Percentiles rank a stretch among this genome's conserved stretches.
These are phyloP conservation scores for Morphnarchus princeps DNA, from an alignment of 2,113 vertebrate genomes.

Conservation along the genomic window DNA sequence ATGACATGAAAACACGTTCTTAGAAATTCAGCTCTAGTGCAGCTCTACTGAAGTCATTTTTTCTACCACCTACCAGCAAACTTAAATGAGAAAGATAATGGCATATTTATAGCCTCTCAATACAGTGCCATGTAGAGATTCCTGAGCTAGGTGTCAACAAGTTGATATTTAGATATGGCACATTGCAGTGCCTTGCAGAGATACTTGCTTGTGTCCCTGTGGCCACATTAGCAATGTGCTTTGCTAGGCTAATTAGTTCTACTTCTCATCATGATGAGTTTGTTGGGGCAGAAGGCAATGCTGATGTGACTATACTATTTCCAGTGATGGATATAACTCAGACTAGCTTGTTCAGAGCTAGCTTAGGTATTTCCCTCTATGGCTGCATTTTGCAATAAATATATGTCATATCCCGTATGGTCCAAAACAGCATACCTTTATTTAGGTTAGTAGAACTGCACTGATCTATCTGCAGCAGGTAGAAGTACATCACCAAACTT, in stretches of 20 bases:
- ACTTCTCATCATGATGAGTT: not conserved
- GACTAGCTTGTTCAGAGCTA: not conserved
- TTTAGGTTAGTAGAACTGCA: not conserved
- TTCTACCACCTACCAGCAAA: slow-evolving; percentile 37
- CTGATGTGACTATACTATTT: not conserved
- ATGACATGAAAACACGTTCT: not conserved
- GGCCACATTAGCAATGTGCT: not conserved
- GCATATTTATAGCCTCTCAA: slow-evolving; percentile 16
- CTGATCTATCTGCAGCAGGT: not conserved
- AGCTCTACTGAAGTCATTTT: not conserved
- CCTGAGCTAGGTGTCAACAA: not conserved
- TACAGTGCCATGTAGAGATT: not conserved
- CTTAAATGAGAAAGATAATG: slow-evolving; percentile 28
- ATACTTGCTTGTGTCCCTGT: not conserved
- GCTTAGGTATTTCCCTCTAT: not conserved
- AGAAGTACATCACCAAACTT: not conserved
- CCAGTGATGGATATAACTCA: not conserved
- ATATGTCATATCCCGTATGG: not conserved
- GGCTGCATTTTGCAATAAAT: not conserved
- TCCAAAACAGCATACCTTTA: not conserved
- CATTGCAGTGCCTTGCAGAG: not conserved
- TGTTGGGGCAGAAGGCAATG: not conserved
- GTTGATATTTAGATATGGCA: not conserved
- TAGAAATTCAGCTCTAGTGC: not conserved
- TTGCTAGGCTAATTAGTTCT: not conserved